Evolutionary conservation across 2,113 vertebrate species (phyloP).

Genomic region (Trichechus manatus): DNA sequence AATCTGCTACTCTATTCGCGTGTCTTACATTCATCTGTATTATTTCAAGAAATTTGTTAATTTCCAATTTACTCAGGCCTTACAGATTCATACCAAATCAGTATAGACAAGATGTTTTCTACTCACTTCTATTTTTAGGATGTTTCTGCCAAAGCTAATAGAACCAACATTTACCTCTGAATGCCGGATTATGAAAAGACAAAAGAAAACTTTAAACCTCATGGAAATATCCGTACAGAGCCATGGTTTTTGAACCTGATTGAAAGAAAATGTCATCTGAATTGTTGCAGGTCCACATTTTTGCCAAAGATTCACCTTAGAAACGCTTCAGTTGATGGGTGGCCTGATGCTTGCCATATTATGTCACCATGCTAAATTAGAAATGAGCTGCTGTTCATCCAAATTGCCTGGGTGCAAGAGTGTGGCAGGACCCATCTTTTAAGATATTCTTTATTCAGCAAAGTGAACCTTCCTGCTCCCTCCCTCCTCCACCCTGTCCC

Average conservation of each 20-base stretch:
- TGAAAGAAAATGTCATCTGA: constrained; percentile 62
- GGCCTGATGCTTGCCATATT: constrained; percentile 4
- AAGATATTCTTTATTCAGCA: neutral
- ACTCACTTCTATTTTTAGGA: neutral
- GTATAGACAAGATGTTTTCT: constrained; percentile 44
- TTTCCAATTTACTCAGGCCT: constrained; percentile 69
- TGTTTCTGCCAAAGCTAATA: constrained; percentile 81
- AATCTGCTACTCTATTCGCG: neutral
- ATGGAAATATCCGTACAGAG: constrained; percentile 68
- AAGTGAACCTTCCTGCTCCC: neutral
- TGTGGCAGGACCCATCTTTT: neutral
- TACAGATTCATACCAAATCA: constrained; percentile 64
- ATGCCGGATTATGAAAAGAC: constrained; percentile 74
- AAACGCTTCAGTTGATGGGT: neutral
- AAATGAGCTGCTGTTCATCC: constrained; percentile 45
- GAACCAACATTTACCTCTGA: constrained; percentile 84
- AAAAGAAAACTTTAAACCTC: constrained; percentile 73
- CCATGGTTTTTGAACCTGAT: constrained; percentile 66
- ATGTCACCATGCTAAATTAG: neutral
- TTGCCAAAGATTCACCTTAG: constrained; percentile 55
- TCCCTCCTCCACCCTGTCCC: neutral
- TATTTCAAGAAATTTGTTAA: constrained; percentile 53
- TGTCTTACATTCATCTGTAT: neutral
- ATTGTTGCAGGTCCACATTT: neutral
- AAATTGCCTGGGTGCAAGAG: neutral